Base-by-base conservation (phyloP, 1,140 invertebrate genomes). In the Copidosoma floridanum region DNA sequence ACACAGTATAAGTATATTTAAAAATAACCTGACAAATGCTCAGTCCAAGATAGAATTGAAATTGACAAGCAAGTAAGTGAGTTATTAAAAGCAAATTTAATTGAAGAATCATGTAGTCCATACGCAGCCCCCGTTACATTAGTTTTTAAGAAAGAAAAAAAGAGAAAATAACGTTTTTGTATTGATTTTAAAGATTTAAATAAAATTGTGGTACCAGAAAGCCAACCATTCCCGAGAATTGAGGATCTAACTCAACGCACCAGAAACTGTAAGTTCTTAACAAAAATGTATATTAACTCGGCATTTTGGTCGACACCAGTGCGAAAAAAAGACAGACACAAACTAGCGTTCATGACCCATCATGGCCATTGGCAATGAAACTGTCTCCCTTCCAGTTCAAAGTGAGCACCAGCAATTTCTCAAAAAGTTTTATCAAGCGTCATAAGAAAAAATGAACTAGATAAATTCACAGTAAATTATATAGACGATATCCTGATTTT, bases 21-120 rank as follows among this genome's bases (percentile, higher is more conserved):
- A 24, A 61, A 38, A 47, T 57, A 51, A 52, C 63, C 54, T 0
- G 61, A 65, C 37, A 62, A 35, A 47, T 65, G 59, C 41, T 57
- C 32, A n/a, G n/a, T n/a, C n/a, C n/a, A n/a, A 29, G 61, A 53
- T n/a, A 47, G 52, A 53, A 16, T 57, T 29, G 29, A 51, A 63
- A 35, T 35, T 35, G 32, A 35, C 6, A 35, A 6, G 32, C 14
- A 35, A 35, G 32, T 35, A 35, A 35, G 32, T 35, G 32, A 35
- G 14, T 35, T 35, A 14, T 35, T 35, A 14, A 35, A 35, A 35
- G 32, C 32, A 8, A 14, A 35, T 35, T 35, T 35, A 35, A 35
- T 35, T 35, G 32, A 35, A 35, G 32, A 35, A 35, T 35, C 32
- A 8, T 35, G 14, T 35, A 35, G 32, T 14, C 32, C 32, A 35